A percentile compares a stretch with the other conserved stretches of the same genome.
Conservation (phyloP, 2,113 vertebrate species). For the Corvus moneduloides region DNA sequence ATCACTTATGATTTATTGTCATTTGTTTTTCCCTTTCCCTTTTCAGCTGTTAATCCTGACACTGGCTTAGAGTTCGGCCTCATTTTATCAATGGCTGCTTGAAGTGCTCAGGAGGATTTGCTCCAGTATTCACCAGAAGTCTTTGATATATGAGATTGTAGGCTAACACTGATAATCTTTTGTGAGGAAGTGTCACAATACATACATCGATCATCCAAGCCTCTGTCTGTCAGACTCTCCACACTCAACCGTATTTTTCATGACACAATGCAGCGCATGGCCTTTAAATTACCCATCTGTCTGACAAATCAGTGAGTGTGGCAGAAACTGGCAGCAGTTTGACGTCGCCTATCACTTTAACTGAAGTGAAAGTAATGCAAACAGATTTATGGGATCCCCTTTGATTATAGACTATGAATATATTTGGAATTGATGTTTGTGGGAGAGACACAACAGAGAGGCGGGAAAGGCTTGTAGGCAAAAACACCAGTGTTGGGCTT, state of each 20-base stretch:
- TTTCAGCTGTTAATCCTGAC: neutral
- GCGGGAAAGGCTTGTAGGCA: neutral
- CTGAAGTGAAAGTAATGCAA: conserved; percentile 74
- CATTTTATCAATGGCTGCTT: conserved; percentile 21
- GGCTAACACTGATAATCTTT: conserved; percentile 25
- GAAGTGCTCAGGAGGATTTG: conserved; percentile 1
- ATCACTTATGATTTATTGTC: neutral
- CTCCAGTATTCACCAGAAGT: neutral
- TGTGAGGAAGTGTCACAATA: conserved; percentile 57
- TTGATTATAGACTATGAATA: conserved; percentile 63
- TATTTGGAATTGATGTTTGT: conserved; percentile 53
- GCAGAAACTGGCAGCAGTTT: conserved; percentile 69
- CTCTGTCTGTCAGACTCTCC: conserved; percentile 33
- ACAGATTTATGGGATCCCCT: conserved; percentile 71
- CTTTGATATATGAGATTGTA: conserved; percentile 39
- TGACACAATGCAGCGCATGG: conserved; percentile 77
- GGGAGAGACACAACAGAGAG: neutral
- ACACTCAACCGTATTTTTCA: conserved; percentile 62
- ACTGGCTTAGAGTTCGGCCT: neutral
- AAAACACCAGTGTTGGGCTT: neutral
- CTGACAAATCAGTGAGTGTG: conserved; percentile 72
- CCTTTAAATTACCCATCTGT: conserved; percentile 81
- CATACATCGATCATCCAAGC: conserved; percentile 52
- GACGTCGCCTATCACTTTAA: conserved; percentile 64
- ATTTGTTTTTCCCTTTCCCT: neutral